Evolutionary conservation across 92 coral and sea anemone genomes (phyloP), one percentile per base, ranked within the genome.

Genomic region (Porites rus): DNA sequence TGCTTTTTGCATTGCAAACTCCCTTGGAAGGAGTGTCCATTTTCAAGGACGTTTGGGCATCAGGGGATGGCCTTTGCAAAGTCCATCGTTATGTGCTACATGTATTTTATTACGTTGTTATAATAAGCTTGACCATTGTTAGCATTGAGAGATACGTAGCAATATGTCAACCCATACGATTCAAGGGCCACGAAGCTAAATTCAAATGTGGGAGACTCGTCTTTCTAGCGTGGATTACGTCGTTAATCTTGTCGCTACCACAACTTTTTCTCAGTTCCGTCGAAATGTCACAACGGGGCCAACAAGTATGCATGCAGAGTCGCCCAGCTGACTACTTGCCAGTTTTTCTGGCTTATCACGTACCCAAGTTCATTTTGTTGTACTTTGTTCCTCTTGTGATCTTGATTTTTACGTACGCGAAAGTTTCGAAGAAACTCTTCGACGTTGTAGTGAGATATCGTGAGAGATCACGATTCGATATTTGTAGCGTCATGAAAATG

Each of bases 131-230:
- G 13, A 69, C 92, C 2, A 73, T 85, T 16, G 79, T 93, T 18
- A 88, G 94, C 43, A 52, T 89, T 8, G 96, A 93, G 24, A 80
- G 94, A 25, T 93, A 90, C 86, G 64, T 69, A 17, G 96, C 92
- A 5, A 91, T 93, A 31, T 93, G 96, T 28, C 63, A 51, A 53
- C 94, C 94, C 16, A 3, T 93, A 74, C 84, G 76, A 43, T 92
- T 88, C 77, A 82, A 60, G 71, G 75, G 63, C 22, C 87, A 62
- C 9, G 75, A 66, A 50, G 58, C 25, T 18, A 62, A 68, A 1
- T 74, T 58, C 17, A 87, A 62, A 77, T 65, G 67, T 51, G 38
- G 87, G 51, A 81, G 70, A 22, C 84, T 88, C 1, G 67, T 91
- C 7, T 10, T 54, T 3, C 81, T 62, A 18, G 74, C 85, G 3